These are phyloP conservation scores for Drosophila eugracilis DNA, from an alignment of 1,140 invertebrate genomes.

Conservation along the genomic window DNA sequence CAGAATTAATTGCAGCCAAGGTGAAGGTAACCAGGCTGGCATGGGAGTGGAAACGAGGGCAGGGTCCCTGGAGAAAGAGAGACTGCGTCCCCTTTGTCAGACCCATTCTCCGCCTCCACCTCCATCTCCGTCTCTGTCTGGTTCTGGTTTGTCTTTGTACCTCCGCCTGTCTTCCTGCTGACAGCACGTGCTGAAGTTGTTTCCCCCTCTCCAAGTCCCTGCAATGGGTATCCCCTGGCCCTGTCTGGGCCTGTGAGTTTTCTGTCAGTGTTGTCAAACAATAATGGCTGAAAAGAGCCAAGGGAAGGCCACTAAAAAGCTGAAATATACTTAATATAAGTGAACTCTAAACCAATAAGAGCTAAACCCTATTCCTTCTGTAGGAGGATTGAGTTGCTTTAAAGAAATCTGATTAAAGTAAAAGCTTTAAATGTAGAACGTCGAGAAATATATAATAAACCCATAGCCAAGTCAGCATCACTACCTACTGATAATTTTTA, in stretches of 20 bases:
- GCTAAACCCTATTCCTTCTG: not conserved
- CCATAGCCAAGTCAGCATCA: not conserved
- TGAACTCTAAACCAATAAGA: not conserved
- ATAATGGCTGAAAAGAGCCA: not conserved
- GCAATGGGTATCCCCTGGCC: not conserved
- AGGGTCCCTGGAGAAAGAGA: conserved; percentile 7
- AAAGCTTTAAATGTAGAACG: too few species aligned
- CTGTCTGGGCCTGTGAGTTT: conserved; percentile 22
- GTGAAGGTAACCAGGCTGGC: conserved; percentile 69
- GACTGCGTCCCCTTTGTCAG: conserved; percentile 30
- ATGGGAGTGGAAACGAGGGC: conserved; percentile 1
- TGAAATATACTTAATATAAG: not conserved
- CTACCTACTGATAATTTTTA: conserved; percentile 56
- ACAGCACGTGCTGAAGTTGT: conserved; percentile 75
- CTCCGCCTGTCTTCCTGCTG: conserved; percentile 43
- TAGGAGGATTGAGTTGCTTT: not conserved
- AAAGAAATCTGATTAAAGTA: too few species aligned
- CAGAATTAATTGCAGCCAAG: conserved; percentile 81
- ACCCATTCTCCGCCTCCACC: conserved; percentile 2
- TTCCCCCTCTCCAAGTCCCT: conserved; percentile 6
- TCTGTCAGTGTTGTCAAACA: conserved; percentile 20
- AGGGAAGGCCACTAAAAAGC: not conserved
- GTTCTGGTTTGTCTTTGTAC: conserved; percentile 23
- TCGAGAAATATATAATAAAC: too few species aligned
- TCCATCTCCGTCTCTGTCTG: conserved; percentile 1